Evolutionary conservation across 2,113 vertebrate genomes (phyloP), one percentile per base, ranked within the genome.

Genomic region (Larimichthys crocea): DNA sequence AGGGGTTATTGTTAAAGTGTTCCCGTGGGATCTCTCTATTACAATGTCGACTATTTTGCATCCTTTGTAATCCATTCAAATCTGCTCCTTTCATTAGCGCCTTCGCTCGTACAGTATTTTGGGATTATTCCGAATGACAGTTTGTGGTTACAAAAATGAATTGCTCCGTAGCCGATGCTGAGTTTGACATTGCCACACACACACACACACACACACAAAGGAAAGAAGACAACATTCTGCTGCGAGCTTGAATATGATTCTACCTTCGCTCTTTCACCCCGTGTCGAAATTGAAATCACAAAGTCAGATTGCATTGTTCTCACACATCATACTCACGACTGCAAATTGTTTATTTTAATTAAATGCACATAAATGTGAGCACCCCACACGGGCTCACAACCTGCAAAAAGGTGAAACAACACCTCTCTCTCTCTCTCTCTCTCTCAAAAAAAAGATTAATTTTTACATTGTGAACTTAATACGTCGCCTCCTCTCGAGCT

Each of bases 1-100:
- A 60, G 49, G 64, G 86, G 65, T 71, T 85, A 88, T 85, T 84
- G 75, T 89, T 80, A 40, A 82, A 81, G 71, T 76, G 74, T 74
- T 86, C 44, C 31, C 50, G n/a, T 9, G 78, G 76, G 85, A 84
- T 87, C 82, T 87, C 82, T 85, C 73, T 24, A 63, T 76, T 82
- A 82, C 52, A 86, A 22, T 87, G 70, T 84, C 77, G 65, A 48
- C 82, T 79, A 74, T 76, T 84, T 75, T 74, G 80, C 71, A 62
- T 86, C 61, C 66, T 85, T 85, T 85, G 53, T 74, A 35, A 75
- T 76, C 29, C 22, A 63, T 76, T 82, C 52, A 75, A 79, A 70
- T 24, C 48, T 10, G 53, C n/a, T 44, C 49, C 69, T 83, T 82
- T 85, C 50, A 68, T 76, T 5, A 9, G 44, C 5, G 10, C 71